These are phyloP conservation scores for Ptilodon capucinus DNA, from an alignment of 2,888 invertebrate genomes.

Conservation along the genomic window DNA sequence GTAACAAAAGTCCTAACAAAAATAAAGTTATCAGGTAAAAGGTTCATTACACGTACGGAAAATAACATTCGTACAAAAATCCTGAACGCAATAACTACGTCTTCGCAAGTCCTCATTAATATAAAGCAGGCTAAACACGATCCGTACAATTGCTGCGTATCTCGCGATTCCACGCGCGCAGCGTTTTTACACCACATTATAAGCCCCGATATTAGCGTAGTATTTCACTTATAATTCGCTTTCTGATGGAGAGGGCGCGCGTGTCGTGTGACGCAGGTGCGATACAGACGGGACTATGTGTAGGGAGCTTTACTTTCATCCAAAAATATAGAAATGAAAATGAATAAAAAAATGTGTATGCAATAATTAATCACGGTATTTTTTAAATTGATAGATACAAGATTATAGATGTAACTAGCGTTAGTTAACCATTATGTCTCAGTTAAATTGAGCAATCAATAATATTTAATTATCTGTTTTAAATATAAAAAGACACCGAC, in stretches of 20 bases:
- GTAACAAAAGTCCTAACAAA: background rate
- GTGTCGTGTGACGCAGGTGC: constrained; percentile 37
- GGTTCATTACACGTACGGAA: background rate
- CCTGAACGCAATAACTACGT: constrained; percentile 33
- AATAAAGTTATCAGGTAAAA: background rate
- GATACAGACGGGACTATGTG: constrained; percentile 34
- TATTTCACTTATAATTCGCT: constrained; percentile 63
- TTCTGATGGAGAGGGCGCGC: constrained; percentile 44
- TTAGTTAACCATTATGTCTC: constrained; percentile 29
- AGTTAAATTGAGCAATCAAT: constrained; percentile 47
- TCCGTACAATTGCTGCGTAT: constrained; percentile 47
- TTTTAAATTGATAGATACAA: constrained; percentile 1
- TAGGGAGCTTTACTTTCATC: constrained; percentile 23
- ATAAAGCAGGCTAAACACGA: constrained; percentile 50
- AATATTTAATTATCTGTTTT: constrained; percentile 42
- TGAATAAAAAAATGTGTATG: background rate
- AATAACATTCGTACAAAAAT: constrained; percentile 8
- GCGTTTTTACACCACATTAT: constrained; percentile 64
- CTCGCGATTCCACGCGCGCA: constrained; percentile 57
- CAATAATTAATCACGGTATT: constrained; percentile 11
- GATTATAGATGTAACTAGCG: constrained; percentile 1
- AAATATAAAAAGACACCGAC: constrained; percentile 43
- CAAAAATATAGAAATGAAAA: background rate
- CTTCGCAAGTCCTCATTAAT: constrained; percentile 44
- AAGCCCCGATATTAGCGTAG: constrained; percentile 57